These are phyloP conservation scores for Odocoileus virginianus DNA, from an alignment of 2,113 vertebrate species.

Conservation along the genomic window DNA sequence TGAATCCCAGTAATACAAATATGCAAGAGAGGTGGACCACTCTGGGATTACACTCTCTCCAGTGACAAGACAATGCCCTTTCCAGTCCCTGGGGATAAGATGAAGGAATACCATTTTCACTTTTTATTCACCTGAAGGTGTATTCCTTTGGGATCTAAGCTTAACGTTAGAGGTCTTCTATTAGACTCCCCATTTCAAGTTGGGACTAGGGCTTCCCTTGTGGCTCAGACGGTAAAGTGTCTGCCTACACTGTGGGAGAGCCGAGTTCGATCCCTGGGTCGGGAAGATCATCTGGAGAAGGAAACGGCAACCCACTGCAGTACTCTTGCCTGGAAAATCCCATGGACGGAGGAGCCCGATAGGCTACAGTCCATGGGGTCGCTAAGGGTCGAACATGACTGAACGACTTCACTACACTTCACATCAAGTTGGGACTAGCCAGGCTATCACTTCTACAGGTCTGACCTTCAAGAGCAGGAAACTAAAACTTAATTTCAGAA, in stretches of 20 bases:
- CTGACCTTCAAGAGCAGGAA: not conserved
- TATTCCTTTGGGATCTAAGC: not conserved
- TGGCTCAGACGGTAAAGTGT: no score
- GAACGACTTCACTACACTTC: no score
- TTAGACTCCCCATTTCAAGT: not conserved
- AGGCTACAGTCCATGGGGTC: no score
- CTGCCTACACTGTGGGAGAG: no score
- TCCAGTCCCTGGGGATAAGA: not conserved
- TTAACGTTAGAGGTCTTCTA: not conserved
- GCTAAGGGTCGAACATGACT: no score
- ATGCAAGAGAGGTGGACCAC: not conserved
- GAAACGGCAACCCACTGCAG: no score
- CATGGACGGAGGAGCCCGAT: no score
- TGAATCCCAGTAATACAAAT: not conserved
- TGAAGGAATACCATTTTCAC: not conserved
- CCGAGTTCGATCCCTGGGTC: no score
- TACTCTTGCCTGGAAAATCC: no score
- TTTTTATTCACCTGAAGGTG: not conserved
- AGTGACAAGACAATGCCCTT: not conserved
- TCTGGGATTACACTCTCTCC: not conserved
- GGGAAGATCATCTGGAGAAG: no score
- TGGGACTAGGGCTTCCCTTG: not conserved
- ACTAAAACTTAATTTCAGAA: not conserved
- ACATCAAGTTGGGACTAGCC: not conserved
- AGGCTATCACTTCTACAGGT: not conserved